Base-by-base conservation (phyloP, 2,888 invertebrate genomes). In the Tetramorium bicarinatum region DNA sequence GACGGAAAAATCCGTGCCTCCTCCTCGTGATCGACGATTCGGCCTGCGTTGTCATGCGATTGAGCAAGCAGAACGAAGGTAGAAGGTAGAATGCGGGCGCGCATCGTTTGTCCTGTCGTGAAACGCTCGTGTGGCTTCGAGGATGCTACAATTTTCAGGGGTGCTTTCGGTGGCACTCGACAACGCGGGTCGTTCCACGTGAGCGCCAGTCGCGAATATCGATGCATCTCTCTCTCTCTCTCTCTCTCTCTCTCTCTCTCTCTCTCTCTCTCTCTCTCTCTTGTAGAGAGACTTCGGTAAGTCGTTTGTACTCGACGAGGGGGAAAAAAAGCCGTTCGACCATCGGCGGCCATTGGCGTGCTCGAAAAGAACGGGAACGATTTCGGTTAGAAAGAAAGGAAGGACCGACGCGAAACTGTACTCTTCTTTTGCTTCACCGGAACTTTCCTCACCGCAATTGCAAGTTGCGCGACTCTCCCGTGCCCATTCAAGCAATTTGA, bases 71-170 rank as follows among this genome's bases (percentile, higher is more conserved):
- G 81, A 85, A 88, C 85, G 86, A 83, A 88, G 82, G 86, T 85
- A 59, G 87, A 85, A 88, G 82, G 85, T 85, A 74, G 56, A 84
- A 80, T 79, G 84, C 44, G 77, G 56, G 21, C 62, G 34, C 77
- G 77, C 67, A 77, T 85, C 85, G 86, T 86, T 89, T 82, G 83
- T 87, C 76, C 84, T 82, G 71, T 49, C 79, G 52, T 54, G 41
- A 62, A 79, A 83, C 62, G 83, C 72, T 82, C 67, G 84, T 81
- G 83, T 76, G 82, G 83, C 82, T 85, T 75, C 62, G 67, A 74
- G 85, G 80, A 89, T 84, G 86, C 75, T 64, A 87, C 87, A 90
- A 90, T 90, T 90, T 89, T 88, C 87, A 84, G 84, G 80, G 82
- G 84, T 84, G 64, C 82, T 84, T 82, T 85, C 66, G 85, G 61